Percentiles rank a stretch among this genome's conserved stretches.
phyloP scores from a whole-genome alignment of 2,113 vertebrate species.

The Daphoenositta chrysoptera region DNA sequence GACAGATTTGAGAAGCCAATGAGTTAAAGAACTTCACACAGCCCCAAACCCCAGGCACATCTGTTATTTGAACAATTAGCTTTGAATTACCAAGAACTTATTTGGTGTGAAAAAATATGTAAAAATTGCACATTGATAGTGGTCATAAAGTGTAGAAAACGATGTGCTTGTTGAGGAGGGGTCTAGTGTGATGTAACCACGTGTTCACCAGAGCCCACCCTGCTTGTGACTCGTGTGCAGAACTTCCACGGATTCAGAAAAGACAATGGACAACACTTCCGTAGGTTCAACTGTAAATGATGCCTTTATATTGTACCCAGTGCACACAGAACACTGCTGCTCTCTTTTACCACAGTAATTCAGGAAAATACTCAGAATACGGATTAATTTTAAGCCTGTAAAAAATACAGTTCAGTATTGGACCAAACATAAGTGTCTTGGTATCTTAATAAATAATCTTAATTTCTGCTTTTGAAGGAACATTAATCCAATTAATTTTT shows the following conservation, averaged over 20 bases:
- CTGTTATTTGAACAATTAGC: not conserved
- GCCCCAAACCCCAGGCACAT: not conserved
- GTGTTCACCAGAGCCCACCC: not conserved
- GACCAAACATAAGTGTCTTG: not conserved
- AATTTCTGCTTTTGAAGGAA: not conserved
- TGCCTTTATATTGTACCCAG: not conserved
- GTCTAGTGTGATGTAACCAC: accelerated
- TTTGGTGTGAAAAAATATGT: not conserved
- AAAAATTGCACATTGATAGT: not conserved
- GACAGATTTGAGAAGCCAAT: not conserved
- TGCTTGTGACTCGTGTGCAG: accelerated
- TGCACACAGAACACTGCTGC: not conserved
- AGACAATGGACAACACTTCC: not conserved
- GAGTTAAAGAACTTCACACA: not conserved
- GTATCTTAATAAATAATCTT: not conserved
- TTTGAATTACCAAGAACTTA: not conserved
- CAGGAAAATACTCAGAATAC: not conserved
- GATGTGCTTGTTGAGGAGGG: not conserved
- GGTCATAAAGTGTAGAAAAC: not conserved
- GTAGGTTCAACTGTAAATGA: not conserved
- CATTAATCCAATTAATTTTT: not conserved
- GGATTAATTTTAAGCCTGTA: not conserved
- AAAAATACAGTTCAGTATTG: not conserved
- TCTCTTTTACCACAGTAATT: not conserved
- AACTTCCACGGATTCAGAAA: not conserved